Conservation (phyloP, 1,140 invertebrate species). For the Drosophila suzukii region DNA sequence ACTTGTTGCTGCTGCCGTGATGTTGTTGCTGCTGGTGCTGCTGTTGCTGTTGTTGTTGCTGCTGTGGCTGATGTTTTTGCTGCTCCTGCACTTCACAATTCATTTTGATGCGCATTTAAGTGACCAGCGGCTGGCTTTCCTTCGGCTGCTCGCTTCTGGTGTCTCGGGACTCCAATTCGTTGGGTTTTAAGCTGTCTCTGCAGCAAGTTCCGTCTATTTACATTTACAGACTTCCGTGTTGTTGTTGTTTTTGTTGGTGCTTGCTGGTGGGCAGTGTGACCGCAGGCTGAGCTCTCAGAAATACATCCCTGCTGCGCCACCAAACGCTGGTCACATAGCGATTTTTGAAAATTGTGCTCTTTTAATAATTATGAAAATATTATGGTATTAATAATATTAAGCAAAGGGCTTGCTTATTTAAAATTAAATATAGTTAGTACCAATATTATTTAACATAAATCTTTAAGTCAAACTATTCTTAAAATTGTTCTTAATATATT, state of each 20-base stretch:
- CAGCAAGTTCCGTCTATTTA: constrained; percentile 78
- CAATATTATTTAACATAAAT: no score
- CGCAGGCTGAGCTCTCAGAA: background rate
- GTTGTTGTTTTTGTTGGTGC: constrained; percentile 52
- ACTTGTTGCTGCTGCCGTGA: constrained; percentile 62
- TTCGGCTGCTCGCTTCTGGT: constrained; percentile 15
- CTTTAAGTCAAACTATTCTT: no score
- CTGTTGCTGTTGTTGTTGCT: constrained; percentile 51
- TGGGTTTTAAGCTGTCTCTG: constrained; percentile 57
- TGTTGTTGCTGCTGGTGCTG: constrained; percentile 47
- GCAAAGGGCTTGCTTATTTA: no score
- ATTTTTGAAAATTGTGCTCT: no score
- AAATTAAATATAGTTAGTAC: no score
- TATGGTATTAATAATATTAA: no score
- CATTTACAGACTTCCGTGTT: constrained; percentile 66
- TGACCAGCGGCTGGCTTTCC: constrained; percentile 39
- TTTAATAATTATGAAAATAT: no score
- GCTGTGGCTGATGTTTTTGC: constrained; percentile 54
- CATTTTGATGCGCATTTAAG: constrained; percentile 77
- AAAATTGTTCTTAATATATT: no score
- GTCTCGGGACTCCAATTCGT: constrained; percentile 15
- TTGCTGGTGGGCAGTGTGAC: constrained; percentile 19
- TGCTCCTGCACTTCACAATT: constrained; percentile 69
- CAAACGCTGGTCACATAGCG: background rate
- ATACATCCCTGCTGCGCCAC: background rate